These are phyloP conservation scores for Terebella lapidaria DNA, from an alignment of 2,888 invertebrate genomes.

Conservation along the genomic window DNA sequence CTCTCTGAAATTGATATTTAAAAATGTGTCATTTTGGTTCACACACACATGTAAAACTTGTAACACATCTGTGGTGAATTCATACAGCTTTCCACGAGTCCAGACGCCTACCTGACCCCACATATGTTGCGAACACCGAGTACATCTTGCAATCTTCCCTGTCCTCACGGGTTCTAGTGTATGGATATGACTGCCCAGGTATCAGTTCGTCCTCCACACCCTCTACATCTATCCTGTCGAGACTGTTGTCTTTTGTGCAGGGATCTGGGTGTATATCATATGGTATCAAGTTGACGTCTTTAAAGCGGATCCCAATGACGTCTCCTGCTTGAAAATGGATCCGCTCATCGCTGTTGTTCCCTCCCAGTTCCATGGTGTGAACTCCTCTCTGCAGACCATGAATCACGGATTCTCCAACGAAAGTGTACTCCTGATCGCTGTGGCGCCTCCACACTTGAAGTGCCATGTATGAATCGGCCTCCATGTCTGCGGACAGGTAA, in stretches of 20 bases:
- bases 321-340: constrained; percentile 10
- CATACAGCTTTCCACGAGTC: too few species aligned
- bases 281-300: constrained; percentile 1
- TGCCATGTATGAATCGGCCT: not conserved
- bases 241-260: not conserved
- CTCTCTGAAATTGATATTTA: too few species aligned
- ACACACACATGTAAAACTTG: too few species aligned
- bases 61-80: too few species aligned
- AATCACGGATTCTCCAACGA: constrained; percentile 9
- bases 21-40: too few species aligned
- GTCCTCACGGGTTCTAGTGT: not conserved
- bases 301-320: constrained; percentile 9
- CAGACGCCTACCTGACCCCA: not conserved
- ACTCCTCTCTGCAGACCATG: constrained; percentile 2
- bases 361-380: constrained; percentile 2
- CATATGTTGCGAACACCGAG: not conserved
- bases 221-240: not conserved
- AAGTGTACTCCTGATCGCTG: constrained; percentile 6
- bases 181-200: not conserved
- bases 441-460: constrained; percentile 8
- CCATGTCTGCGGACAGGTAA: constrained; percentile 4
- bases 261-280: not conserved
- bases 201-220: not conserved
- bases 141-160: not conserved
- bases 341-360: constrained; percentile 1